These are phyloP conservation scores for Sternotherus odoratus DNA, from an alignment of 2,797 vertebrate genomes.

Conservation along the genomic window DNA sequence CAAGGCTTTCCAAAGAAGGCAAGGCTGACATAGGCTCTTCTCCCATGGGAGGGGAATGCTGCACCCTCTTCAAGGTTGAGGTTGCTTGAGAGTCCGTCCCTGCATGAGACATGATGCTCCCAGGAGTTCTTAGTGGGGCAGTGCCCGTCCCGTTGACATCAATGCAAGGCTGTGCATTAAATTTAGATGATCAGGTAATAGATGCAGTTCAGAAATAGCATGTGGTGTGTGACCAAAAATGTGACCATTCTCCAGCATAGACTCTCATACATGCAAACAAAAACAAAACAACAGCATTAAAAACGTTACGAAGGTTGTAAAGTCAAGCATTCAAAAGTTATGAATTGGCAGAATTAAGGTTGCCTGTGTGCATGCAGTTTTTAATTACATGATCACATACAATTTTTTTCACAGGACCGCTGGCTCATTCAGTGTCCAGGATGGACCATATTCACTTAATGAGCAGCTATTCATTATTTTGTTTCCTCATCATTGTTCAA, in stretches of 20 bases:
- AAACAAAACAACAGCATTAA: neutral
- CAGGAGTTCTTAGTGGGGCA: neutral
- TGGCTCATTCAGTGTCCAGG: neutral
- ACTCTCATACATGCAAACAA: neutral
- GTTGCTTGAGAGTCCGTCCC: neutral
- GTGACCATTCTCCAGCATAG: neutral
- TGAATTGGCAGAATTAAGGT: neutral
- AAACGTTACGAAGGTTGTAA: neutral
- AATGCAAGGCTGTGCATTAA: neutral
- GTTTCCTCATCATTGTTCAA: neutral
- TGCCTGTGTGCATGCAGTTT: neutral
- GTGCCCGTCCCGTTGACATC: neutral
- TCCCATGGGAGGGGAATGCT: neutral
- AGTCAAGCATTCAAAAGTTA: neutral
- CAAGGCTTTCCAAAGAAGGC: neutral
- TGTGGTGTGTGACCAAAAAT: neutral
- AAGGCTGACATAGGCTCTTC: neutral
- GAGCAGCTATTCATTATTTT: neutral
- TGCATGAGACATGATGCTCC: neutral
- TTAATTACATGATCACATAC: neutral
- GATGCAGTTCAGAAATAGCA: neutral
- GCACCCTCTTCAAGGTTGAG: neutral
- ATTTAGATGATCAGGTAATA: neutral
- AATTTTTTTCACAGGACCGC: neutral
- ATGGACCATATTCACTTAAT: neutral